Conservation (phyloP, 2,113 vertebrate species). For the Bubalus kerabau region DNA sequence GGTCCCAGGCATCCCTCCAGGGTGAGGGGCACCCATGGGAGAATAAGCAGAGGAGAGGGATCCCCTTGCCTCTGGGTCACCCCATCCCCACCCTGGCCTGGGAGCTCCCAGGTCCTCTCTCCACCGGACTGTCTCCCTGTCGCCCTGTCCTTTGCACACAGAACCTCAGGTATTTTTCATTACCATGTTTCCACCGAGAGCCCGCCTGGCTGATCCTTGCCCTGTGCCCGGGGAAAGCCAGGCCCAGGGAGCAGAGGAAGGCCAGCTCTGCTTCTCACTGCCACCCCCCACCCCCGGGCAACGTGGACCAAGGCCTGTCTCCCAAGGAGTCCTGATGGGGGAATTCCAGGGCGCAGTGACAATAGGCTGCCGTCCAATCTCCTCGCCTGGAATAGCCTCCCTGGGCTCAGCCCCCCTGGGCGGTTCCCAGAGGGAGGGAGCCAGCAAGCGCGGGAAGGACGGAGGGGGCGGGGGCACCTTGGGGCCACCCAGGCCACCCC, state of each 20-base stretch:
- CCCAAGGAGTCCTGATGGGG: neutral
- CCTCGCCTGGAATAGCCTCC: neutral
- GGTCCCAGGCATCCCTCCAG: neutral
- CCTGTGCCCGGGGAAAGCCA: neutral
- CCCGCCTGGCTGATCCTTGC: neutral
- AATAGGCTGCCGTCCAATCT: conserved; percentile 31
- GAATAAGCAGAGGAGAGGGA: rapidly evolving
- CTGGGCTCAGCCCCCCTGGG: neutral
- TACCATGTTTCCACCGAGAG: rapidly evolving
- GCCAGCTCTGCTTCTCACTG: neutral
- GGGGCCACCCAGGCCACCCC: neutral
- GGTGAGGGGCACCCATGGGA: neutral
- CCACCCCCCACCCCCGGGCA: neutral
- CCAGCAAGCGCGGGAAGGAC: neutral
- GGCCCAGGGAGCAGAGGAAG: neutral
- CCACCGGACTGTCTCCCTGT: neutral
- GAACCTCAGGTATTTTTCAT: neutral
- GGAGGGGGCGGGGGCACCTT: neutral
- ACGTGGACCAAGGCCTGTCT: neutral
- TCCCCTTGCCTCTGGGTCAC: too few species aligned
- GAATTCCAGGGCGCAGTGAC: conserved; percentile 56
- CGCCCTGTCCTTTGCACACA: neutral
- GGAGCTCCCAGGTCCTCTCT: neutral
- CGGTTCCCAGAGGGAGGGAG: neutral
- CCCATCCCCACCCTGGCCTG: neutral